Conservation (phyloP, 2,113 vertebrate genomes). For the Lagenorhynchus albirostris region DNA sequence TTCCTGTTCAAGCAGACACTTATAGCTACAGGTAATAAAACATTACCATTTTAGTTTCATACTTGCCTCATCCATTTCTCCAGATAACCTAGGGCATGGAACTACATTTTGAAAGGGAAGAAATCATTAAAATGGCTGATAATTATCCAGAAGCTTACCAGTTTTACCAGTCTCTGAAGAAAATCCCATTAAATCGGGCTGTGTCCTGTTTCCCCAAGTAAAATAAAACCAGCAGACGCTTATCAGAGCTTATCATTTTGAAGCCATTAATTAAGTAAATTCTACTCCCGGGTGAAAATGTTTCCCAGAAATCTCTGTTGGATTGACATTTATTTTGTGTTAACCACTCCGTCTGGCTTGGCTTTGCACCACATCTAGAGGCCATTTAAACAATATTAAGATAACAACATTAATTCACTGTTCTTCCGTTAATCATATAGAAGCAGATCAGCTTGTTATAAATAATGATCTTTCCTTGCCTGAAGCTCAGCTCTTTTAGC, state of each 20-base stretch:
- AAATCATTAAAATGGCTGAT: constrained; percentile 60
- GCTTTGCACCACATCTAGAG: constrained; percentile 61
- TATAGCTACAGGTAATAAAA: constrained; percentile 13
- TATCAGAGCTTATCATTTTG: constrained; percentile 60
- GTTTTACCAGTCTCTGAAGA: constrained; percentile 63
- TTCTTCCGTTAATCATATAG: constrained; percentile 70
- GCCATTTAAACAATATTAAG: constrained; percentile 74
- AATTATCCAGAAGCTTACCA: constrained; percentile 56
- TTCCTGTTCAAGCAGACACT: background rate
- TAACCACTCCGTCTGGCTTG: constrained; percentile 47
- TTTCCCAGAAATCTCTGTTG: constrained; percentile 65
- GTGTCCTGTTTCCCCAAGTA: constrained; percentile 57
- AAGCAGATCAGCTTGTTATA: constrained; percentile 69
- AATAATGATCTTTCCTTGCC: constrained; percentile 71
- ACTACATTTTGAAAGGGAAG: constrained; percentile 16
- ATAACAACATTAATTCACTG: constrained; percentile 70
- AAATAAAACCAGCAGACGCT: constrained; percentile 57
- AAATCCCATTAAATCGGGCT: constrained; percentile 42
- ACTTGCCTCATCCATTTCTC: constrained; percentile 5
- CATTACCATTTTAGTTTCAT: background rate
- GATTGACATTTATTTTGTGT: constrained; percentile 67
- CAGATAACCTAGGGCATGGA: constrained; percentile 34
- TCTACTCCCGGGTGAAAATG: constrained; percentile 49
- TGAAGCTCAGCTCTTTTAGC: constrained; percentile 63
- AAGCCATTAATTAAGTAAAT: constrained; percentile 74